Conservation (phyloP, 2,888 invertebrate species). For the Meteorus colon region DNA sequence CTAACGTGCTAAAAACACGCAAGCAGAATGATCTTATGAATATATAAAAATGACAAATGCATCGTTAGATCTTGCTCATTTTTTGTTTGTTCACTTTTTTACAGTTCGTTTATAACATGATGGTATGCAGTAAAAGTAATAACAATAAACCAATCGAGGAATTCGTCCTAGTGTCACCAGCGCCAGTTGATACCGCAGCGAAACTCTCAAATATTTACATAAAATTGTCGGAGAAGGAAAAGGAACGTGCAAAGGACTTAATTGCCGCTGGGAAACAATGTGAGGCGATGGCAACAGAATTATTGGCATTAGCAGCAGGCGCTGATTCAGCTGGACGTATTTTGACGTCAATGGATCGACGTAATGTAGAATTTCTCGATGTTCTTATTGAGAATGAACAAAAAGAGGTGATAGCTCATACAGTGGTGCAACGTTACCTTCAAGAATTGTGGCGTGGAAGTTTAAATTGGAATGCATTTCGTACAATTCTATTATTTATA, state of each 20-base stretch:
- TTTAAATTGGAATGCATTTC: constrained; percentile 96
- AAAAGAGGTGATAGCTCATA: constrained; percentile 97
- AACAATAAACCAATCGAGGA: constrained; percentile 98
- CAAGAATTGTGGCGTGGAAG: constrained; percentile 99
- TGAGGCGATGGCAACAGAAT: constrained; percentile 97
- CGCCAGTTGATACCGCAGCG: constrained; percentile 98
- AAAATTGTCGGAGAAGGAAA: constrained; percentile 93
- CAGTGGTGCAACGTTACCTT: constrained; percentile 96
- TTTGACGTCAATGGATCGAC: constrained; percentile 94
- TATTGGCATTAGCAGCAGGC: constrained; percentile 93
- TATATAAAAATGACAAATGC: neutral
- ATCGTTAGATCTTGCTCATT: constrained; percentile 10
- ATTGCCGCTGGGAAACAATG: constrained; percentile 96
- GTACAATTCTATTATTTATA: constrained; percentile 93
- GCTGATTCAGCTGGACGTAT: constrained; percentile 96
- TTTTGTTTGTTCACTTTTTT: constrained; percentile 39
- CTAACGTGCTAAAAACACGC: neutral
- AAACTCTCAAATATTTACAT: constrained; percentile 95
- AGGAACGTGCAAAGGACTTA: constrained; percentile 97
- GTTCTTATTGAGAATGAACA: constrained; percentile 99
- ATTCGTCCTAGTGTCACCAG: constrained; percentile 98
- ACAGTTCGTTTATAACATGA: constrained; percentile 95
- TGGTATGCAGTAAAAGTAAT: constrained; percentile 97
- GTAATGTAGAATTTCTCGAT: constrained; percentile 96
- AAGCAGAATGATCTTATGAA: neutral